Base-by-base conservation (phyloP, 1,140 invertebrate species). In the Heliconius eleuchia region DNA sequence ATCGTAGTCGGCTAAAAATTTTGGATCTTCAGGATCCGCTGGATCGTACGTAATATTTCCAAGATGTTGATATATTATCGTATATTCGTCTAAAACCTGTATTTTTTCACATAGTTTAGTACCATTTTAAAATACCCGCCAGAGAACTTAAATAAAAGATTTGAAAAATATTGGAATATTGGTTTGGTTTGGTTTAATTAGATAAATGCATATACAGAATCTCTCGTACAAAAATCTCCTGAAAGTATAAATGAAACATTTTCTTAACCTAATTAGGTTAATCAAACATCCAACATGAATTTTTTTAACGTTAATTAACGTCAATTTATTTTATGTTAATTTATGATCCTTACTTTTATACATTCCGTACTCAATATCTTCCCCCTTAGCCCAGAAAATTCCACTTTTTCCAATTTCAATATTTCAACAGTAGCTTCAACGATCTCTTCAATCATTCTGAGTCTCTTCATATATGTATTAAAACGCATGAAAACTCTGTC, bases 331-430 rank as follows among this genome's bases (percentile, higher is more conserved):
- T 42, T 42, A 42, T 13, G 1, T 42, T 42, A 42, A 46, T 46
- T 46, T 46, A 46, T 16, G 13, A 4, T 46, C 37, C 77, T 52
- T 86, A 95, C 94, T 88, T 91, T 91, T 78, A 88, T 96, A 71
- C 95, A 94, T 72, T 95, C 94, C 71, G 90, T 90, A 75, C 95
- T 95, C 19, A 98, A 94, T 71, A 94, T 95, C 87, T 96, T 96
- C 23, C 97, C 97, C 89, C 97, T 96, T 19, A 98, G 94, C 1
- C 98, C 97, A 74, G 96, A 97, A 80, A 98, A 96, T 93, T 98
- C 98, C 11, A 98, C 96, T 90, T 97, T 98, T 92, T 98, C 98
- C 73, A 99, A 89, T 89, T 98, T 98, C n/a, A 97, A 89, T 87
- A 98, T 98, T 90, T 98, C 98, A 7, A 96, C 91, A 0, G 96